Evolutionary conservation across 2,797 vertebrate species (phyloP).

Genomic region (Dromococcyx pavoninus): DNA sequence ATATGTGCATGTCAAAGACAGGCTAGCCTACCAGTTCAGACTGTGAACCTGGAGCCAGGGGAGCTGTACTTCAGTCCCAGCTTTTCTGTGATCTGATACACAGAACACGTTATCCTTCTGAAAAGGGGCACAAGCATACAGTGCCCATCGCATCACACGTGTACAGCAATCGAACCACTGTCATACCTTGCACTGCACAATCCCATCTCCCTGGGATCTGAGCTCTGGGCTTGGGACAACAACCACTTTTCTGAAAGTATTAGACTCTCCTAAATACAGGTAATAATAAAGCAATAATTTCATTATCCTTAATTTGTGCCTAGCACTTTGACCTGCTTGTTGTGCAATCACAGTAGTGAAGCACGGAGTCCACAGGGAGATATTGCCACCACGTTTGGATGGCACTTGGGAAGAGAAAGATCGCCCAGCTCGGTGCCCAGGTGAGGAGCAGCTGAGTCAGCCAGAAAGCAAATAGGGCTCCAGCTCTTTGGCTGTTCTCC

Average conservation of each 20-base stretch:
- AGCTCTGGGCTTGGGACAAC: background rate
- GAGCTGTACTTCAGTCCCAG: background rate
- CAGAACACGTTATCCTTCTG: background rate
- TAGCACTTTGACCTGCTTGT: accelerated
- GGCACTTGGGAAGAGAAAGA: background rate
- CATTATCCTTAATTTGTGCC: background rate
- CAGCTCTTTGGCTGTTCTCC: background rate
- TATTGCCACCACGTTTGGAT: background rate
- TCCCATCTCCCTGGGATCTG: background rate
- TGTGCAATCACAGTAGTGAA: background rate
- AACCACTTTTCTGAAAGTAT: background rate
- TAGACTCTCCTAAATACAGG: background rate
- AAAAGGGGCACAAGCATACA: background rate
- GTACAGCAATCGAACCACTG: accelerated
- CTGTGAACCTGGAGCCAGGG: background rate
- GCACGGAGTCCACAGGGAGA: background rate
- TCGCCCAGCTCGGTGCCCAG: accelerated
- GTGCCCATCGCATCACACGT: background rate
- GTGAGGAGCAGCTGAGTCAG: accelerated
- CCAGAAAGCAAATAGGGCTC: accelerated
- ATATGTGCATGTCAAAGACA: background rate
- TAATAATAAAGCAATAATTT: background rate
- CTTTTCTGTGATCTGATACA: background rate
- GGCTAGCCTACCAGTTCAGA: background rate
- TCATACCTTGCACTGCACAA: background rate